phyloP scores from a whole-genome alignment of 1,140 invertebrate genomes.

The Cotesia glomerata region DNA sequence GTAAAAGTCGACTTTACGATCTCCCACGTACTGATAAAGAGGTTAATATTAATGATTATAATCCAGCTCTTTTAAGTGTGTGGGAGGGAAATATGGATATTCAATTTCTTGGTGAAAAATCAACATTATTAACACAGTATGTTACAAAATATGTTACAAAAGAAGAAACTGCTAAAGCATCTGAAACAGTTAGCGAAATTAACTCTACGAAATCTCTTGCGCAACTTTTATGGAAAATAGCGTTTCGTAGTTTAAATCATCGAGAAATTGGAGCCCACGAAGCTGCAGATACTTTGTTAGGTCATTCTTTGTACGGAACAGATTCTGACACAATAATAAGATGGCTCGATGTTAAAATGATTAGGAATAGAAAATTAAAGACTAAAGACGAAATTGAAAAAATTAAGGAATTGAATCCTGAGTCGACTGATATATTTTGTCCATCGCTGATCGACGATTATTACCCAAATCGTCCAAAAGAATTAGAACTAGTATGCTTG shows the following conservation, averaged over 20 bases:
- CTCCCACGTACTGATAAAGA: not conserved
- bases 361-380: conserved; percentile 1
- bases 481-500: not conserved
- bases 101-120: not conserved
- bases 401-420: not conserved
- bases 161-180: not conserved
- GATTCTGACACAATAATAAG: not conserved
- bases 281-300: not conserved
- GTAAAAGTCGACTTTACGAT: not conserved
- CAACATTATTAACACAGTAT: not conserved
- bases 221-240: not conserved
- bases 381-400: not conserved
- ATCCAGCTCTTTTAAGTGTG: not conserved
- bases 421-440: conserved; percentile 11
- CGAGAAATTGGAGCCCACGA: not conserved
- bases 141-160: not conserved
- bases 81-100: not conserved
- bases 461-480: not conserved
- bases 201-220: not conserved
- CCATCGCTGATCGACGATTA: not conserved
- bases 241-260: not conserved
- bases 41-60: not conserved
- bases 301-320: not conserved
- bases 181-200: not conserved
- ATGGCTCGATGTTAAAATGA: conserved; percentile 1